phyloP scores from a whole-genome alignment of 1,140 invertebrate genomes.

The Bombus balteatus region DNA sequence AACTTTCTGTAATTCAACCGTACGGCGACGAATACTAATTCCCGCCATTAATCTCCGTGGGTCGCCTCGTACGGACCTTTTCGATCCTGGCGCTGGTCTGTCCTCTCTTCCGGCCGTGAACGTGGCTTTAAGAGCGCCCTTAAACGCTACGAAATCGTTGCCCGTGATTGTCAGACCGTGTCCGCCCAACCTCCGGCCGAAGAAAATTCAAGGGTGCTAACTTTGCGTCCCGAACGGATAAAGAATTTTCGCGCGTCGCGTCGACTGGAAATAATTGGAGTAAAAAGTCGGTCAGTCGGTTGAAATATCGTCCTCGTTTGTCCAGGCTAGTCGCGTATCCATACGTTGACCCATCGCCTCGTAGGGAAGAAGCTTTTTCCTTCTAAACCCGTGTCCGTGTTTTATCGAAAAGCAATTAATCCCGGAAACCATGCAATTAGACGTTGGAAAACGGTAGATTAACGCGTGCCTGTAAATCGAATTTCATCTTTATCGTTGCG shows the following conservation, averaged over 20 bases:
- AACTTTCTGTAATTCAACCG: conserved; percentile 78
- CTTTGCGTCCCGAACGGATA: too few species aligned
- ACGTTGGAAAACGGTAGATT: not conserved
- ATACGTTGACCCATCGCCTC: not conserved
- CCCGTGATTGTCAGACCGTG: conserved; percentile 9
- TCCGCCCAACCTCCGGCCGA: not conserved
- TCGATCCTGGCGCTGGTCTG: conserved; percentile 62
- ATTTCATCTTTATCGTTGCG: not conserved
- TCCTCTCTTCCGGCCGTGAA: conserved; percentile 54
- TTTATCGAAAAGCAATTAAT: conserved; percentile 23
- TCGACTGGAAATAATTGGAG: not conserved
- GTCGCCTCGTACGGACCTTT: conserved; percentile 66
- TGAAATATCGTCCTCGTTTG: conserved; percentile 4
- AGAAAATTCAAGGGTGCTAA: conserved; percentile 8
- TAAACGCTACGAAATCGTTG: conserved; percentile 21
- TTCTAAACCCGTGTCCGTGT: not conserved
- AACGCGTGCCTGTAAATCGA: not conserved
- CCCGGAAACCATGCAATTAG: not conserved
- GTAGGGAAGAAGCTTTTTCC: not conserved
- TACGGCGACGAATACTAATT: conserved; percentile 79
- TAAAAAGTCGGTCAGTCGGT: not conserved
- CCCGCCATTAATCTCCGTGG: conserved; percentile 73
- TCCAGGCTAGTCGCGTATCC: not conserved
- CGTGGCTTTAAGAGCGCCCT: conserved; percentile 50
- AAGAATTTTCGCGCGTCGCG: not conserved